Conservation (phyloP, 2,888 invertebrate species). For the Cheilosia vulpina region DNA sequence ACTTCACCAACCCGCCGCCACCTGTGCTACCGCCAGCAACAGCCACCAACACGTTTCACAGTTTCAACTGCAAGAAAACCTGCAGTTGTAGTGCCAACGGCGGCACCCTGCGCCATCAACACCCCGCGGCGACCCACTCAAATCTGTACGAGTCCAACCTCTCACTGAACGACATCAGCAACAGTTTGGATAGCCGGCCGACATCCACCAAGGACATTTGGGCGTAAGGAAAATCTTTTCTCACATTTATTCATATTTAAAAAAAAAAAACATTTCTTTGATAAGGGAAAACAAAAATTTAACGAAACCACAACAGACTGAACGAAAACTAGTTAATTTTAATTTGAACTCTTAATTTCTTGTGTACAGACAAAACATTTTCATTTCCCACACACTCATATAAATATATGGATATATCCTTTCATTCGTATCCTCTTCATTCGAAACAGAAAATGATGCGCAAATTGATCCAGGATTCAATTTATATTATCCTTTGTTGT, state of each 20-base stretch:
- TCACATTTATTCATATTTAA: constrained; percentile 29
- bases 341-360: constrained; percentile 47
- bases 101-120: constrained; percentile 80
- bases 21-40: constrained; percentile 56
- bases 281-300: constrained; percentile 51
- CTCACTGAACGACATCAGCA: constrained; percentile 79
- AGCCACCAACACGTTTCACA: constrained; percentile 76
- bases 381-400: constrained; percentile 19
- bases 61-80: constrained; percentile 81
- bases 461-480: constrained; percentile 71
- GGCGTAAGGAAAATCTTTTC: constrained; percentile 79
- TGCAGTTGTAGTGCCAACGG: constrained; percentile 79
- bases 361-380: constrained; percentile 53
- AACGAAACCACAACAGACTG: constrained; percentile 75
- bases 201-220: constrained; percentile 78
- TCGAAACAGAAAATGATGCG: constrained; percentile 25
- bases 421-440: constrained; percentile 41
- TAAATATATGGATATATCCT: constrained; percentile 9
- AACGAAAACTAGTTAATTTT: constrained; percentile 73
- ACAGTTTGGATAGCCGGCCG: constrained; percentile 67
- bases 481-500: constrained; percentile 75
- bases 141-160: constrained; percentile 81
- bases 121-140: constrained; percentile 77
- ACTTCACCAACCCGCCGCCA: constrained; percentile 79
- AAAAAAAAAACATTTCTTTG: constrained; percentile 45